These are phyloP conservation scores for Eurytoma adleriae DNA, from an alignment of 2,888 invertebrate genomes.

Conservation along the genomic window DNA sequence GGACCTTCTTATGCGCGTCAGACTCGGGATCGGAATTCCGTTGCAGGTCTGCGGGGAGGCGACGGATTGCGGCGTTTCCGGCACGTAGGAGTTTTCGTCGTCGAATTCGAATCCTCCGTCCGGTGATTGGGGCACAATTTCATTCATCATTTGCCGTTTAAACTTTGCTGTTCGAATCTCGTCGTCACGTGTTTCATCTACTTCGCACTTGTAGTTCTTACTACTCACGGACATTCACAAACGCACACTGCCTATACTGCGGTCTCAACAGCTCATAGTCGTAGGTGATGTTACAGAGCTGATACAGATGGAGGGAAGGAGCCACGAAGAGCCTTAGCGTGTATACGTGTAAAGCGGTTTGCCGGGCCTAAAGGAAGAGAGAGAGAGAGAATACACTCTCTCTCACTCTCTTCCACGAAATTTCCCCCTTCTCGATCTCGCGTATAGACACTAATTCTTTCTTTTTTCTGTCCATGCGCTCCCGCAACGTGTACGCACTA, in stretches of 20 bases:
- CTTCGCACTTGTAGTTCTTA: neutral
- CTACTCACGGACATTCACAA: no score
- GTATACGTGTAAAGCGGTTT: no score
- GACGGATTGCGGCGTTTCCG: slow-evolving; percentile 66
- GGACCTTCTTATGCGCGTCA: slow-evolving; percentile 35
- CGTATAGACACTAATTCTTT: no score
- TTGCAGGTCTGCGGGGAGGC: slow-evolving; percentile 49
- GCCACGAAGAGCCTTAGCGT: neutral
- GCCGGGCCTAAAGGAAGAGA: no score
- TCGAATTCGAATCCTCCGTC: slow-evolving; percentile 59
- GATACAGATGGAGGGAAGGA: neutral
- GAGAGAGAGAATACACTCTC: no score
- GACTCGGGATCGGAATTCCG: slow-evolving; percentile 7
- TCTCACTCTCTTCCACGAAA: no score
- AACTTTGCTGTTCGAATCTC: neutral
- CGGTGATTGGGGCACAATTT: slow-evolving; percentile 66
- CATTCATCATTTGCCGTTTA: slow-evolving; percentile 34
- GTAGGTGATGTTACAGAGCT: neutral
- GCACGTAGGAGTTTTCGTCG: slow-evolving; percentile 55
- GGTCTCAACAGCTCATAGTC: no score
- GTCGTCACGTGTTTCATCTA: neutral
- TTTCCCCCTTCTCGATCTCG: no score
- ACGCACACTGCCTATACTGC: no score
- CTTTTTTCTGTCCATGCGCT: no score
- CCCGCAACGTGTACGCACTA: no score